phyloP scores from a whole-genome alignment of 2,113 vertebrate genomes.

The Pachyramphus minor region DNA sequence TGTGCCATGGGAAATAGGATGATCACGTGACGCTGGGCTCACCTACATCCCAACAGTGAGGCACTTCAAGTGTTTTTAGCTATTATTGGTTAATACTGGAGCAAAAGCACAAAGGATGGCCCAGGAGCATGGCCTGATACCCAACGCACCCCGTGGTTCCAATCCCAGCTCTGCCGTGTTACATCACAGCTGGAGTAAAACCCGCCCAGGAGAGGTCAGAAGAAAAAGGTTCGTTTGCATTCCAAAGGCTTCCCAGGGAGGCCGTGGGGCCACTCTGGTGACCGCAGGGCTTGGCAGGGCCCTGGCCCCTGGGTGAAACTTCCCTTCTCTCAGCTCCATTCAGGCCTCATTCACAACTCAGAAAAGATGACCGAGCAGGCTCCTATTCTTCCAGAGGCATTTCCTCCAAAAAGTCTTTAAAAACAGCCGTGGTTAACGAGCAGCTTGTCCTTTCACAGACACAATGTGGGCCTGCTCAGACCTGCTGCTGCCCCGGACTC shows the following conservation, averaged over 20 bases:
- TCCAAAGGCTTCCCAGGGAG: not conserved
- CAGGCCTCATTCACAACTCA: not conserved
- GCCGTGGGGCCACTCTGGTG: not conserved
- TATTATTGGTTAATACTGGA: not conserved
- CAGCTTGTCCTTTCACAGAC: conserved; percentile 29
- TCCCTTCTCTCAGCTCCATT: not conserved
- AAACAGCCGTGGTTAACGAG: not conserved
- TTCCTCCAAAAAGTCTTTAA: conserved; percentile 15
- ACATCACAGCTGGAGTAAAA: not conserved
- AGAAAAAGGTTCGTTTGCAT: conserved; percentile 23
- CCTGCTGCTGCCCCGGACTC: not conserved
- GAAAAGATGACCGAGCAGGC: not conserved
- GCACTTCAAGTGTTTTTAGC: not conserved
- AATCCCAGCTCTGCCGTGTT: not conserved
- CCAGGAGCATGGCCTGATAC: not conserved
- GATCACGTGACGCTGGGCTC: not conserved
- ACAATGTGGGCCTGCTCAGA: conserved; percentile 27
- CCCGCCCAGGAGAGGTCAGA: not conserved
- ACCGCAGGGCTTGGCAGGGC: not conserved
- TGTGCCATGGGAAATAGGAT: not conserved
- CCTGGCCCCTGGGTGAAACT: not conserved
- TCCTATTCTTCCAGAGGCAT: not conserved
- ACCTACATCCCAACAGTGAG: not conserved
- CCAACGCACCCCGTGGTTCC: not conserved
- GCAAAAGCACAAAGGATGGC: not conserved